These are phyloP conservation scores for Drosophila trichaetosa DNA, from an alignment of 2,888 invertebrate genomes.

Conservation along the genomic window DNA sequence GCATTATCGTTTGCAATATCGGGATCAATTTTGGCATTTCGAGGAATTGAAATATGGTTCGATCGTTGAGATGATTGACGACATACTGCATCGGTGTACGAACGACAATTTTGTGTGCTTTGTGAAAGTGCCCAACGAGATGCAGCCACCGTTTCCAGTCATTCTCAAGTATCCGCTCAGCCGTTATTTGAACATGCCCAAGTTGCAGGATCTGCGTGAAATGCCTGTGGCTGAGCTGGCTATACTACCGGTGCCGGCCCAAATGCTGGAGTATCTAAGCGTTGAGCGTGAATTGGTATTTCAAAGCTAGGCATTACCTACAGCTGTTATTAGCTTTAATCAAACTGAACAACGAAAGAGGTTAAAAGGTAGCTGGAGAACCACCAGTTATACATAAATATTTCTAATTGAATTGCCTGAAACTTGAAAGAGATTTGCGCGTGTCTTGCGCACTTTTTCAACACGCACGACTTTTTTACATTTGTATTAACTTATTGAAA, in stretches of 20 bases:
- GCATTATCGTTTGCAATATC: conserved; percentile 91
- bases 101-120: conserved; percentile 89
- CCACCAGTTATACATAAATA: conserved; percentile 10
- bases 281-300: conserved; percentile 83
- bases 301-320: conserved; percentile 67
- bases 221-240: conserved; percentile 88
- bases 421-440: conserved; percentile 5
- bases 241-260: conserved; percentile 88
- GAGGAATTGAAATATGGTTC: conserved; percentile 85
- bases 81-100: conserved; percentile 90
- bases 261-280: conserved; percentile 87
- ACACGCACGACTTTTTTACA: conserved; percentile 5
- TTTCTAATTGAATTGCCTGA: conserved; percentile 12
- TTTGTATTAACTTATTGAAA: conserved; percentile 1
- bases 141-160: conserved; percentile 90
- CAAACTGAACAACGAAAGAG: conserved; percentile 67
- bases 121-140: conserved; percentile 88
- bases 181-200: conserved; percentile 89
- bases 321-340: conserved; percentile 67
- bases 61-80: conserved; percentile 90
- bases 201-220: conserved; percentile 89
- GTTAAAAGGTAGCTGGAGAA: conserved; percentile 34
- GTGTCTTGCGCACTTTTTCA: not conserved
- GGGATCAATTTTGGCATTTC: conserved; percentile 85
- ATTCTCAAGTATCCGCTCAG: conserved; percentile 91